These are phyloP conservation scores for Bhutanitis thaidina DNA, from an alignment of 2,888 invertebrate species.

Conservation along the genomic window DNA sequence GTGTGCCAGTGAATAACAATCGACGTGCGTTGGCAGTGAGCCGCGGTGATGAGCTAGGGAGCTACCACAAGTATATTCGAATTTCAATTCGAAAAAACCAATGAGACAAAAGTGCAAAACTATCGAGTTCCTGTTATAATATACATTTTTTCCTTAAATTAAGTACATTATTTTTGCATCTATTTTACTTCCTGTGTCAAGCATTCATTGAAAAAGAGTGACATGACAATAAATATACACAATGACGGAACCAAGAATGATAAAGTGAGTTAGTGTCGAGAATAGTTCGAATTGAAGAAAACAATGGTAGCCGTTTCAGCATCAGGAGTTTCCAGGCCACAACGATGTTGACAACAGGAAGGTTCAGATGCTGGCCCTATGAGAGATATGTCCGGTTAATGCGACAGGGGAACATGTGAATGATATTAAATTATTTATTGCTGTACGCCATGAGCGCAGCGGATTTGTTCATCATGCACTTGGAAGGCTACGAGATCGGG, in stretches of 20 bases:
- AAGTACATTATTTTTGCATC: not conserved
- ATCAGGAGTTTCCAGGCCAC: conserved; percentile 47
- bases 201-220: no score
- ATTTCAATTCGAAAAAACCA: not conserved
- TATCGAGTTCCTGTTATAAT: not conserved
- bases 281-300: conserved; percentile 1
- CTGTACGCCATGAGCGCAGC: conserved; percentile 28
- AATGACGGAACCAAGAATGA: no score
- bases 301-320: conserved; percentile 33
- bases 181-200: not conserved
- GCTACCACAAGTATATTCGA: conserved; percentile 32
- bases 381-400: conserved; percentile 54
- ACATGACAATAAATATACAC: no score
- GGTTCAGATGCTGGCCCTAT: conserved; percentile 46
- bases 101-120: not conserved
- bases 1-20: conserved; percentile 68
- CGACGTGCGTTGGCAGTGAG: conserved; percentile 57
- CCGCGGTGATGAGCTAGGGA: conserved; percentile 41
- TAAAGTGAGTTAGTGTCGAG: not conserved
- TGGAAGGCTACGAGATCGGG: not conserved
- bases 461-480: conserved; percentile 22
- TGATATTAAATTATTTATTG: conserved; percentile 51
- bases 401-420: conserved; percentile 46
- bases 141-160: not conserved
- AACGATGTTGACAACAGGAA: conserved; percentile 53